phyloP scores from a whole-genome alignment of 1,140 invertebrate genomes.

The Arion vulgaris region DNA sequence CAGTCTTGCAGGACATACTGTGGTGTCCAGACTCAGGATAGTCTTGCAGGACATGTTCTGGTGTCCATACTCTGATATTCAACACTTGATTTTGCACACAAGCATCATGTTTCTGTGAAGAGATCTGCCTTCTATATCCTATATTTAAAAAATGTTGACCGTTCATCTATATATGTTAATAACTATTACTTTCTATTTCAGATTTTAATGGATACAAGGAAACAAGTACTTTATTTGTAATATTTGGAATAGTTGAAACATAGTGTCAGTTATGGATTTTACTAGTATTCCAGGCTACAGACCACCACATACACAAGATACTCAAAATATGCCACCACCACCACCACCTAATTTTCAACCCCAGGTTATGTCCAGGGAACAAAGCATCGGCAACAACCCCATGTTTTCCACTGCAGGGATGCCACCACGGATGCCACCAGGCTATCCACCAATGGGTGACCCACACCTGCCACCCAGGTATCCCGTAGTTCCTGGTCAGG shows the following conservation, averaged over 20 bases:
- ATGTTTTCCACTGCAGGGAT: constrained; percentile 18
- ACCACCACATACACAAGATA: constrained; percentile 22
- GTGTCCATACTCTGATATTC: too few species aligned
- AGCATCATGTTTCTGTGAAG: too few species aligned
- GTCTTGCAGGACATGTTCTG: too few species aligned
- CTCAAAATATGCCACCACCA: constrained; percentile 34
- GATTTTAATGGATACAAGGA: neutral
- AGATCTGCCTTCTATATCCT: too few species aligned
- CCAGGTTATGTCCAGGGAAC: constrained; percentile 13
- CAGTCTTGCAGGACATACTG: too few species aligned
- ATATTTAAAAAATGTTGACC: too few species aligned
- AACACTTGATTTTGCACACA: too few species aligned
- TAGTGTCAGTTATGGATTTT: constrained; percentile 20
- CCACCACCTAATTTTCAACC: constrained; percentile 24
- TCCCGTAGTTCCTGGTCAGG: constrained; percentile 18
- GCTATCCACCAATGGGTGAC: constrained; percentile 32
- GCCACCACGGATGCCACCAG: constrained; percentile 31
- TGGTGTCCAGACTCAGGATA: too few species aligned
- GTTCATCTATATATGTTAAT: too few species aligned
- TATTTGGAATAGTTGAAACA: neutral
- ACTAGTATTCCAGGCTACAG: constrained; percentile 23
- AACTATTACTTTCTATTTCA: neutral
- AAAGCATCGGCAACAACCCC: neutral
- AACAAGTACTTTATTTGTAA: neutral
- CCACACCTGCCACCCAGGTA: constrained; percentile 22